These are phyloP conservation scores for Anticlea derivata DNA, from an alignment of 2,888 invertebrate species.

Conservation along the genomic window DNA sequence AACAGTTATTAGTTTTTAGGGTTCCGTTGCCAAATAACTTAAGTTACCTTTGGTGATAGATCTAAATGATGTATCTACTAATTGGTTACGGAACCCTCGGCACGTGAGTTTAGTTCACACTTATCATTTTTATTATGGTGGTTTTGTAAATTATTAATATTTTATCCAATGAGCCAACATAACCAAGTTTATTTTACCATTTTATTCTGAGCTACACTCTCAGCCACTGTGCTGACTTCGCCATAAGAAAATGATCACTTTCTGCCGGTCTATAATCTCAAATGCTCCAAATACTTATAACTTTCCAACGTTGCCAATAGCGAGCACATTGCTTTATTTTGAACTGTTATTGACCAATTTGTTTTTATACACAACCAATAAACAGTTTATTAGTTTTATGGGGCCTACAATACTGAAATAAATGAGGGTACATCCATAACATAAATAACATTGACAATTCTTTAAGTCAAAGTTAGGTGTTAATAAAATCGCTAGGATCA, in stretches of 20 bases:
- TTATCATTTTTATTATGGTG: too few species aligned
- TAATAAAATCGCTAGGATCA: too few species aligned
- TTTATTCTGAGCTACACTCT: neutral
- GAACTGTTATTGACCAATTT: constrained; percentile 26
- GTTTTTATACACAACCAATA: constrained; percentile 15
- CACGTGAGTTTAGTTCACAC: too few species aligned
- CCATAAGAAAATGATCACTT: constrained; percentile 3
- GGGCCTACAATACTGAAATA: neutral
- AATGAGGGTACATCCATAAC: neutral
- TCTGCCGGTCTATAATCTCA: constrained; percentile 5
- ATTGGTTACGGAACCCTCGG: too few species aligned
- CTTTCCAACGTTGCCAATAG: constrained; percentile 25
- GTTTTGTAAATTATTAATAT: too few species aligned
- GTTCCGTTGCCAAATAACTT: too few species aligned
- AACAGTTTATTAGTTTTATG: constrained; percentile 17
- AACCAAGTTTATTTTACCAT: too few species aligned
- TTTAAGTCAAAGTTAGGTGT: too few species aligned
- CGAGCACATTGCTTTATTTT: constrained; percentile 17
- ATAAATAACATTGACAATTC: neutral
- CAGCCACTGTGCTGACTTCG: neutral
- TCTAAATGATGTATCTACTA: too few species aligned
- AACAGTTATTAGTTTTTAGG: too few species aligned
- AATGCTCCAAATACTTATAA: constrained; percentile 29
- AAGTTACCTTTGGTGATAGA: too few species aligned
- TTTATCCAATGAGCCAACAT: too few species aligned